phyloP scores from a whole-genome alignment of 2,888 invertebrate species.

The Quadriops clusia region DNA sequence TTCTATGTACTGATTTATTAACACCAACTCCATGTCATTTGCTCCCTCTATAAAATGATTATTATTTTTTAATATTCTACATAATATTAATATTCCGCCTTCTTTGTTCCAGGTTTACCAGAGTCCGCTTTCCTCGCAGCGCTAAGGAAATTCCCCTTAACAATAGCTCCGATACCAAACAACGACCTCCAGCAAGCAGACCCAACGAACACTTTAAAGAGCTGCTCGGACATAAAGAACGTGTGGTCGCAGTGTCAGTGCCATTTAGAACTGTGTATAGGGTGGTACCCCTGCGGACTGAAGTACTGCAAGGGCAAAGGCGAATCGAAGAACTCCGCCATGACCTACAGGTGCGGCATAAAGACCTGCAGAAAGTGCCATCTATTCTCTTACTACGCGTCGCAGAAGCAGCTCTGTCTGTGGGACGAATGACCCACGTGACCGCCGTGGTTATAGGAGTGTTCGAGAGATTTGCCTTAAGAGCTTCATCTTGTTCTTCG shows the following conservation, averaged over 20 bases:
- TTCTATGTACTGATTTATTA: too few species aligned
- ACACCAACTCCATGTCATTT: too few species aligned
- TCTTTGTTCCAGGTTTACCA: slow-evolving; percentile 48
- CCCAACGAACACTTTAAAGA: slow-evolving; percentile 16
- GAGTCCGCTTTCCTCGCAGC: slow-evolving; percentile 60
- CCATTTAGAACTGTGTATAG: slow-evolving; percentile 77
- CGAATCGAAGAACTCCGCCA: slow-evolving; percentile 42
- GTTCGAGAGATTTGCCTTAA: slow-evolving; percentile 13
- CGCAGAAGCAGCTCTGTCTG: slow-evolving; percentile 70
- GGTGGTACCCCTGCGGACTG: slow-evolving; percentile 92
- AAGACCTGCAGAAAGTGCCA: slow-evolving; percentile 89
- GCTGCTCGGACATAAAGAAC: slow-evolving; percentile 57
- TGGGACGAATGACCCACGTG: slow-evolving; percentile 59
- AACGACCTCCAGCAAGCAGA: slow-evolving; percentile 3
- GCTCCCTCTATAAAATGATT: too few species aligned
- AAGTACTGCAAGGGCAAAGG: slow-evolving; percentile 72
- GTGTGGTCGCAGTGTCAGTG: slow-evolving; percentile 69
- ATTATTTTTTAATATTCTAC: slow-evolving; percentile 6
- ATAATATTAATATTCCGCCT: too few species aligned
- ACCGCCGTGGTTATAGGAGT: slow-evolving; percentile 11
- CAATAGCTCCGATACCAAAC: slow-evolving; percentile 20
- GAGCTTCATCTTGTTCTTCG: slow-evolving; percentile 7
- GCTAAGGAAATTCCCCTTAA: slow-evolving; percentile 57
- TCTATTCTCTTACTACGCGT: slow-evolving; percentile 75
- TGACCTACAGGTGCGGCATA: slow-evolving; percentile 83